Evolutionary conservation across 1,140 invertebrate genomes (phyloP).

Genomic region (Lutraria rhynchaena): DNA sequence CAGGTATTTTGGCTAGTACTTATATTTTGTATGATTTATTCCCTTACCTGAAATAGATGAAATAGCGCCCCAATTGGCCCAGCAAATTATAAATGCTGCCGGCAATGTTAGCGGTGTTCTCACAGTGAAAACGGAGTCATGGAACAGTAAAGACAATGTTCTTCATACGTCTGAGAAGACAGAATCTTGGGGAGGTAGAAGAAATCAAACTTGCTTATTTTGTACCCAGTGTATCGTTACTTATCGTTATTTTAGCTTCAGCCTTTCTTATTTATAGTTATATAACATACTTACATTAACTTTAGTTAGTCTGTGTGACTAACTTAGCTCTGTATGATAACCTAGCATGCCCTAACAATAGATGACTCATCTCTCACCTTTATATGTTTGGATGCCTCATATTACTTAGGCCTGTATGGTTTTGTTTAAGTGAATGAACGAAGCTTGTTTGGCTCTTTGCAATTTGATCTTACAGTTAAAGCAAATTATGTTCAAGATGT

Average conservation of each 20-base stretch:
- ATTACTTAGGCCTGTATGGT: too few relatives aligned
- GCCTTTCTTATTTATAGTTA: neutral
- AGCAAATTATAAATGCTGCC: slow-evolving; percentile 69
- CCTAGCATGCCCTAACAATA: too few relatives aligned
- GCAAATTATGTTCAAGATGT: too few relatives aligned
- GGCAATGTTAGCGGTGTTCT: slow-evolving; percentile 72
- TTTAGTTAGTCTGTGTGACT: neutral
- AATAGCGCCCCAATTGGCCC: slow-evolving; percentile 67
- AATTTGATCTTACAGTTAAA: too few relatives aligned
- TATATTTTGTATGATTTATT: slow-evolving; percentile 42
- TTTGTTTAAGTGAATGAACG: too few relatives aligned
- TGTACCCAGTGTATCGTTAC: neutral
- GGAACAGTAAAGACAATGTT: slow-evolving; percentile 76
- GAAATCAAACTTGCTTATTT: slow-evolving; percentile 18
- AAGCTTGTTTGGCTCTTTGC: too few relatives aligned
- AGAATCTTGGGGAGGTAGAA: slow-evolving; percentile 79
- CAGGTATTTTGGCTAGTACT: slow-evolving; percentile 37
- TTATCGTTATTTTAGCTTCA: neutral
- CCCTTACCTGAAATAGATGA: slow-evolving; percentile 65
- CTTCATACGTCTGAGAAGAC: slow-evolving; percentile 75
- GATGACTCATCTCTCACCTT: too few relatives aligned
- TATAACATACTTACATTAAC: neutral
- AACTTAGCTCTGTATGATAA: neutral
- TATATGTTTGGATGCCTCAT: too few relatives aligned
- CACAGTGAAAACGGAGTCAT: slow-evolving; percentile 76